Evolutionary conservation across 1,140 invertebrate genomes (phyloP).

Genomic region (Zaprionus inermis): DNA sequence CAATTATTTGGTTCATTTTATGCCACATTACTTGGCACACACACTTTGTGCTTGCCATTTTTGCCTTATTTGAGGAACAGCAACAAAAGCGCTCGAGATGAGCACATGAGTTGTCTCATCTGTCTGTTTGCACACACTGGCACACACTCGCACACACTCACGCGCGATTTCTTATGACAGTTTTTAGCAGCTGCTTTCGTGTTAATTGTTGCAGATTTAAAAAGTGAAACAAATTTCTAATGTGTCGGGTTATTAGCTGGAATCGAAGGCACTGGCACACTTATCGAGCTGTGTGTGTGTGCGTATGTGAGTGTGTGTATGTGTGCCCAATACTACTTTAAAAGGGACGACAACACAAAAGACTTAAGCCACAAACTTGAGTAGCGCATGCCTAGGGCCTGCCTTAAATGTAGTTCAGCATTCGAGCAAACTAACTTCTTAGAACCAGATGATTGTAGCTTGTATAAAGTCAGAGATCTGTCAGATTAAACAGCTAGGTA

Average conservation of each 20-base stretch:
- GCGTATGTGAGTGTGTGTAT: background rate
- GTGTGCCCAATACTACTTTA: conserved; percentile 29
- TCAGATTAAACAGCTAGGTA: background rate
- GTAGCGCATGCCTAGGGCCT: background rate
- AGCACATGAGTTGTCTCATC: conserved; percentile 35
- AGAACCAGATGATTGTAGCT: background rate
- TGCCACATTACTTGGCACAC: conserved; percentile 64
- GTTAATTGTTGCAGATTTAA: conserved; percentile 73
- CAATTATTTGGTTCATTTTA: conserved; percentile 82
- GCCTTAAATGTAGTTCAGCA: background rate
- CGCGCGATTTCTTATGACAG: conserved; percentile 71
- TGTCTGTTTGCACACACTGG: conserved; percentile 15
- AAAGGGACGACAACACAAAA: conserved; percentile 31
- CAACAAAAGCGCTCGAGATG: conserved; percentile 55
- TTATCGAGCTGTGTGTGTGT: conserved; percentile 26
- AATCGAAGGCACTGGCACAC: conserved; percentile 54
- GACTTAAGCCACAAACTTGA: conserved; percentile 48
- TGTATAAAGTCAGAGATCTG: background rate
- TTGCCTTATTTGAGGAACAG: conserved; percentile 25
- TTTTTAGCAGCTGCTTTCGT: conserved; percentile 53
- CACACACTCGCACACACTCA: conserved; percentile 21
- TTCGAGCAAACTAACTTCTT: background rate
- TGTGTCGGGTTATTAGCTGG: conserved; percentile 73
- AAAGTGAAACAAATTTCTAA: conserved; percentile 81
- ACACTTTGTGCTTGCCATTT: conserved; percentile 39